These are phyloP conservation scores for Melanerpes formicivorus DNA, from an alignment of 2,113 vertebrate species.

Conservation along the genomic window DNA sequence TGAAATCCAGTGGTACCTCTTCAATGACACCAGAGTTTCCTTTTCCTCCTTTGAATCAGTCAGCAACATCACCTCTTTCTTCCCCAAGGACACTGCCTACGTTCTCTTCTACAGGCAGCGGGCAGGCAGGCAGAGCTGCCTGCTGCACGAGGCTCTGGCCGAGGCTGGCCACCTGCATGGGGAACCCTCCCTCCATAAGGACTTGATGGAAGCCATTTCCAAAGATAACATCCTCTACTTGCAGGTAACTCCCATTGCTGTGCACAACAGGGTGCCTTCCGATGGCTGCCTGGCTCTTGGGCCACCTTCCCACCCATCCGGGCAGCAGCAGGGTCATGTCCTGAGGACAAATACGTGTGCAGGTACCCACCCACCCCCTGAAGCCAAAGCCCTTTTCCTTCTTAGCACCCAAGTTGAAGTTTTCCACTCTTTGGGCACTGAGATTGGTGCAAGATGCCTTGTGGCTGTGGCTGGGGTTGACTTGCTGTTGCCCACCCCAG, in stretches of 20 bases:
- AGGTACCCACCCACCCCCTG: neutral
- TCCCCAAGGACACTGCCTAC: conserved; percentile 85
- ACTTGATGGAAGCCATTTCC: conserved; percentile 85
- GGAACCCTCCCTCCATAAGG: conserved; percentile 75
- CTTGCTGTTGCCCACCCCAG: neutral
- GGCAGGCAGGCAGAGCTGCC: neutral
- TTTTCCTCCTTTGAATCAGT: conserved; percentile 85
- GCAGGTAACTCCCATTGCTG: conserved; percentile 68
- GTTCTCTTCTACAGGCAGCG: conserved; percentile 83
- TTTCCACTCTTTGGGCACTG: neutral
- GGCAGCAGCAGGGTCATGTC: neutral
- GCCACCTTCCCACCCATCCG: fast-evolving
- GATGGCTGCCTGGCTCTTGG: fast-evolving
- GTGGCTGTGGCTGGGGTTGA: neutral
- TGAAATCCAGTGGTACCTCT: conserved; percentile 83
- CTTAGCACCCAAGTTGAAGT: neutral
- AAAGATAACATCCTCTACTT: conserved; percentile 85
- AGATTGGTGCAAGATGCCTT: neutral
- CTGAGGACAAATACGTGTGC: fast-evolving
- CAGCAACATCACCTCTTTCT: conserved; percentile 82
- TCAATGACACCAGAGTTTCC: conserved; percentile 85
- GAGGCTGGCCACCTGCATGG: conserved; percentile 8
- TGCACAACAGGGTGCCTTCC: neutral
- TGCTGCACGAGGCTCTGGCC: neutral
- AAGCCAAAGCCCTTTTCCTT: neutral